A percentile compares a stretch with the other conserved stretches of the same genome.
These are phyloP conservation scores for Myrmophylax atrothorax DNA, from an alignment of 2,113 vertebrate genomes.

Conservation along the genomic window DNA sequence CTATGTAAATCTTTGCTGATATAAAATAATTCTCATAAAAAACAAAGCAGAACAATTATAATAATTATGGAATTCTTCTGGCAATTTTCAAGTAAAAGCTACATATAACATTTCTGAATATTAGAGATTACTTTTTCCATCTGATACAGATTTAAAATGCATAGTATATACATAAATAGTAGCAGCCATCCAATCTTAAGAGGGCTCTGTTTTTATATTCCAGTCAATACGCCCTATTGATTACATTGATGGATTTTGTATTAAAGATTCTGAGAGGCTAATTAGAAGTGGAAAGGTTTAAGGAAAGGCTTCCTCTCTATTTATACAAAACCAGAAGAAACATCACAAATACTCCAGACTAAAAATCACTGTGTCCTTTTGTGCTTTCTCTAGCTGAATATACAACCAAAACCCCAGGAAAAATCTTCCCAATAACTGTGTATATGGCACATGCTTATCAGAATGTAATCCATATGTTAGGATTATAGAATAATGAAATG, in stretches of 20 bases:
- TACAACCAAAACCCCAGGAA: neutral
- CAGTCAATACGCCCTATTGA: neutral
- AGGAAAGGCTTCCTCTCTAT: neutral
- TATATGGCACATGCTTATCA: neutral
- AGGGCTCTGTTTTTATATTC: neutral
- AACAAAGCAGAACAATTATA: neutral
- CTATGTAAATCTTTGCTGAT: neutral
- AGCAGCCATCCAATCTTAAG: neutral
- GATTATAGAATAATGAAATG: neutral
- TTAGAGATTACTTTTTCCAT: slow-evolving; percentile 60
- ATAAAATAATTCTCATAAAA: neutral
- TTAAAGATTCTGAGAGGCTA: neutral
- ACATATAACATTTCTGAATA: neutral
- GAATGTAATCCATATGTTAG: neutral
- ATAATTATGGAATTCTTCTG: neutral
- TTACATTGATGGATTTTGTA: neutral
- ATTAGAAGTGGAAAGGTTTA: neutral
- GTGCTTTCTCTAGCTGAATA: neutral
- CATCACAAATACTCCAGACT: neutral
- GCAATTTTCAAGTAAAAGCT: neutral
- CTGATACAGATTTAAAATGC: slow-evolving; percentile 60
- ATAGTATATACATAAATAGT: slow-evolving; percentile 15
- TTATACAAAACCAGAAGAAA: neutral
- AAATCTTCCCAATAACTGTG: neutral
- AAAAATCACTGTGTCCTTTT: neutral